Percentiles rank a stretch among this genome's conserved stretches.
Evolutionary conservation across 2,888 invertebrate species (phyloP).

Genomic region (Junonia oenone): DNA sequence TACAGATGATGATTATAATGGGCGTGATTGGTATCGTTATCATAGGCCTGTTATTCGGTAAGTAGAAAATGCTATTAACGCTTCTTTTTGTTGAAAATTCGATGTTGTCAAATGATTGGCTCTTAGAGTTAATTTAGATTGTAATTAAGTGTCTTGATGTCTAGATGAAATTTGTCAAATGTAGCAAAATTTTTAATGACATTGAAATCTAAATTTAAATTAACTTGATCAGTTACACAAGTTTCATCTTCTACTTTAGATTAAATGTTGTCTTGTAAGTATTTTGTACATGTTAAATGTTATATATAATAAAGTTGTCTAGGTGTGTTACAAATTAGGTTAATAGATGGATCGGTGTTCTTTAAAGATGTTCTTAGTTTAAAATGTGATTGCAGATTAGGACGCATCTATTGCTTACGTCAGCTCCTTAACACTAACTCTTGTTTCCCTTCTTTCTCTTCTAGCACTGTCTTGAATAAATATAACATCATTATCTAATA

Average conservation of each 20-base stretch:
- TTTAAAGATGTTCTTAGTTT: slow-evolving; percentile 1
- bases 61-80: slow-evolving; percentile 58
- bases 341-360: slow-evolving; percentile 4
- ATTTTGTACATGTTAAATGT: slow-evolving; percentile 1
- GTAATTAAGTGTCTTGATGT: slow-evolving; percentile 5
- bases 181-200: neutral
- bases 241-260: slow-evolving; percentile 21
- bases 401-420: slow-evolving; percentile 36
- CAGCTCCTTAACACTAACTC: slow-evolving; percentile 34
- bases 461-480: slow-evolving; percentile 11
- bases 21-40: slow-evolving; percentile 90
- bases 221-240: slow-evolving; percentile 5
- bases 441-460: slow-evolving; percentile 33
- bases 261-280: neutral
- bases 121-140: slow-evolving; percentile 26
- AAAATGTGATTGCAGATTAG: slow-evolving; percentile 20
- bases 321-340: slow-evolving; percentile 6
- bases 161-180: slow-evolving; percentile 25
- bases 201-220: neutral
- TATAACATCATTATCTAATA: too few relatives aligned
- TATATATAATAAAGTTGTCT: slow-evolving; percentile 1
- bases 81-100: slow-evolving; percentile 10
- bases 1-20: slow-evolving; percentile 94
- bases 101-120: slow-evolving; percentile 36
- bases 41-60: slow-evolving; percentile 93